These are phyloP conservation scores for Momotus momota DNA, from an alignment of 2,797 vertebrate genomes.

Conservation along the genomic window DNA sequence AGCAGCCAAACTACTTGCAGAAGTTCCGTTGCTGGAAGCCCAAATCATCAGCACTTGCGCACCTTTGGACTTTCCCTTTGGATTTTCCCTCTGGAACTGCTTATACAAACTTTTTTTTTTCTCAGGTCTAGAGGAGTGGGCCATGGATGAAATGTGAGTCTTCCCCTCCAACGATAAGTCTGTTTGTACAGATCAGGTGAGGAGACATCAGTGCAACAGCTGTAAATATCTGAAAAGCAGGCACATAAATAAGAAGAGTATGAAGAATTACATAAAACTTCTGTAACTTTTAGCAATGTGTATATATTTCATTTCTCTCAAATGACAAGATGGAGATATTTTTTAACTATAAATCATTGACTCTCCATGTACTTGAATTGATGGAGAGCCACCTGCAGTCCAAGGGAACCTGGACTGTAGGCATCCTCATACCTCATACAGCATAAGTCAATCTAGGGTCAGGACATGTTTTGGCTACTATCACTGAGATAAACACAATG, in stretches of 20 bases:
- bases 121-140: neutral
- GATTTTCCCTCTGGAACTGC: neutral
- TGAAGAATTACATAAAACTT: neutral
- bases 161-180: neutral
- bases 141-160: neutral
- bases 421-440: accelerated
- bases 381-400: neutral
- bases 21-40: neutral
- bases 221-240: neutral
- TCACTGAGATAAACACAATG: neutral
- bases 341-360: neutral
- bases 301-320: neutral
- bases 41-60: neutral
- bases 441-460: neutral
- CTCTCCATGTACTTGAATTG: neutral
- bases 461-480: neutral
- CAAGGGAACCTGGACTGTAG: neutral
- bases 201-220: neutral
- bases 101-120: neutral
- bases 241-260: neutral
- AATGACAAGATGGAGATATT: neutral
- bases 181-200: neutral
- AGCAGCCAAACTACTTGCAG: neutral
- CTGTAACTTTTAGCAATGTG: neutral
- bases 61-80: neutral